Evolutionary conservation across 2,888 invertebrate species (phyloP), one percentile per base, ranked within the genome.

Genomic region (Chydorus sphaericus): DNA sequence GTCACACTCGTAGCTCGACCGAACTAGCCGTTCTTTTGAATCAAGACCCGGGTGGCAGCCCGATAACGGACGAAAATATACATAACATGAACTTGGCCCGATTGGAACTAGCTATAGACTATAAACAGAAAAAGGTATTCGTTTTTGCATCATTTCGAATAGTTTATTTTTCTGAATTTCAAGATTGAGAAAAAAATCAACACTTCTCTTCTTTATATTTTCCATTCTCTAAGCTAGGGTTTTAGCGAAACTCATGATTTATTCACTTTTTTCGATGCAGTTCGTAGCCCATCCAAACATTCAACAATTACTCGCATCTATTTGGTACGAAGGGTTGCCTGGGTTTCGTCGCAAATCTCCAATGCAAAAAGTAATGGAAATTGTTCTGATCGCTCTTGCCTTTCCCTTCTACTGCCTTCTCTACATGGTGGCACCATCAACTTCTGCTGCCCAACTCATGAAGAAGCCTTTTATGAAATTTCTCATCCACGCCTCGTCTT

Each of bases 401-500:
- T 94, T 92, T 69, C 94, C 96, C 0, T 72, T 90, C 61, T 87
- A 93, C 69, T 90, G 91, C 64, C 67, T 81, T 1, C 70, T 88
- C 48, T 94, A 94, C 68, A 83, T 91, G 77, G 65, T 90, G 11
- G 82, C 85, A 0, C 94, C 94, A 0, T 82, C 83, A 65, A 85
- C 87, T 51, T 73, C 75, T 4, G 79, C 81, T 7, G 92, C 91
- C 0, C 81, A 79, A 63, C 76, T 93, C 29, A 83, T 93, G 80
- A 78, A 89, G 62, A 89, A 90, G 68, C 94, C 96, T 0, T 94
- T 94, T 68, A 90, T 96, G 83, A 94, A 94, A 72, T 96, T 96
- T 69, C 79, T 96, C 65, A 85, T 90, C 55, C 93, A 94, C 66
- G 91, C 91, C 7, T 85, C 92, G 0, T 91, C 93, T 14, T 96